These are phyloP conservation scores for Nemotelus nigrinus DNA, from an alignment of 2,888 invertebrate species.

Conservation along the genomic window DNA sequence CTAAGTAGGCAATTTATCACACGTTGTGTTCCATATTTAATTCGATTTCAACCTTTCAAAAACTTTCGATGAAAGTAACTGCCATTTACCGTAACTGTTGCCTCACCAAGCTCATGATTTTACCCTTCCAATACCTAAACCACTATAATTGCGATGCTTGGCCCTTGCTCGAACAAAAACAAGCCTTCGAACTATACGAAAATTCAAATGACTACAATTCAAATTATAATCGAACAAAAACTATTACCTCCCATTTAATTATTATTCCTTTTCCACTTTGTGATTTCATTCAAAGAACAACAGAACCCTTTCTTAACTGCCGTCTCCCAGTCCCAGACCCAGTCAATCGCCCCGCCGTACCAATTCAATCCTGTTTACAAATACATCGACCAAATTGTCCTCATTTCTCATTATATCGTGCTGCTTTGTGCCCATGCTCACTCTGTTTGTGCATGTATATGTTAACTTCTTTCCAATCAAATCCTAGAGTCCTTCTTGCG, in stretches of 20 bases:
- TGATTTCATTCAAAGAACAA: conserved; percentile 38
- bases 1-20: no score
- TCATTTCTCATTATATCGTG: conserved; percentile 27
- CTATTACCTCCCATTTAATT: conserved; percentile 33
- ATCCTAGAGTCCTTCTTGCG: conserved; percentile 47
- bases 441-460: conserved; percentile 35
- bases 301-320: conserved; percentile 27
- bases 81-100: no score
- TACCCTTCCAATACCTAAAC: no score
- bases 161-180: not conserved
- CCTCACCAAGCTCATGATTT: no score
- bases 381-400: conserved; percentile 38
- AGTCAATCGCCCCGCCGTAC: not conserved
- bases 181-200: not conserved
- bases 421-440: not conserved
- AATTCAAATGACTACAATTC: conserved; percentile 9
- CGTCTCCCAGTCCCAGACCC: conserved; percentile 1
- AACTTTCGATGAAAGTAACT: no score
- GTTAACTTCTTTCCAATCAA: conserved; percentile 51
- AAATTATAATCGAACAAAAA: conserved; percentile 37
- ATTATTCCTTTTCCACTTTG: conserved; percentile 35
- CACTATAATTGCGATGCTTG: no score
- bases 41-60: no score
- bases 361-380: conserved; percentile 39
- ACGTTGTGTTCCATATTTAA: no score